Base-by-base conservation (phyloP, 2,888 invertebrate species). In the Tetragonisca angustula region DNA sequence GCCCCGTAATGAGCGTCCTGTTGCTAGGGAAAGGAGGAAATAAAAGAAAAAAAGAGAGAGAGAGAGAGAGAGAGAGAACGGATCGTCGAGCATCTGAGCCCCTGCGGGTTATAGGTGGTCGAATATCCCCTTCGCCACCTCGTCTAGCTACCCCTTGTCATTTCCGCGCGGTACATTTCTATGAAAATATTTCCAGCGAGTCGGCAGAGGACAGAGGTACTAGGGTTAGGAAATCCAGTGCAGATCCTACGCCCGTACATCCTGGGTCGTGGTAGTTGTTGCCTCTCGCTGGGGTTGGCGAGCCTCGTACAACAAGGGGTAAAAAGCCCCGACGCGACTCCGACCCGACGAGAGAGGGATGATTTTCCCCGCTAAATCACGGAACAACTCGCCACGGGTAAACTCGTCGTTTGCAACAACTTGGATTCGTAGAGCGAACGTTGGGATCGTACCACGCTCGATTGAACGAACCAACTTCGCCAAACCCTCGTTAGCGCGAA, bases 111-210 rank as follows among this genome's bases (percentile, higher is more conserved):
- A 91, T 92, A 89, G 86, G 89, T 88, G 90, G 89, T 89, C 83
- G 89, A 87, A 89, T 87, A 85, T 85, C 62, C 78, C 62, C 83
- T 24, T 2, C 71, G 32, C 70, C 27, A 62, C 81, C 70, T 64
- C 72, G n/a, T 27, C 27, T 68, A 5, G 24, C 59, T 54, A 68
- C 74, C 67, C 75, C 72, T 86, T 87, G 91, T 90, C 91, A 90
- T 91, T 91, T 92, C 89, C 90, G 88, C 90, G 88, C 84, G 82
- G 89, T 89, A 92, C 92, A 91, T 91, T 92, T 92, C 92, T 92
- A 92, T 91, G 92, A 92, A 93, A 93, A 93, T 92, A 91, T 92
- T 89, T 91, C 86, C 56, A 77, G 43, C 76, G 74, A 73, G 82
- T 80, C 62, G 76, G 79, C 75, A 61, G 81, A 76, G 78, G 50